Evolutionary conservation across 2,888 invertebrate genomes (phyloP).

Genomic region (Melanargia galathea): DNA sequence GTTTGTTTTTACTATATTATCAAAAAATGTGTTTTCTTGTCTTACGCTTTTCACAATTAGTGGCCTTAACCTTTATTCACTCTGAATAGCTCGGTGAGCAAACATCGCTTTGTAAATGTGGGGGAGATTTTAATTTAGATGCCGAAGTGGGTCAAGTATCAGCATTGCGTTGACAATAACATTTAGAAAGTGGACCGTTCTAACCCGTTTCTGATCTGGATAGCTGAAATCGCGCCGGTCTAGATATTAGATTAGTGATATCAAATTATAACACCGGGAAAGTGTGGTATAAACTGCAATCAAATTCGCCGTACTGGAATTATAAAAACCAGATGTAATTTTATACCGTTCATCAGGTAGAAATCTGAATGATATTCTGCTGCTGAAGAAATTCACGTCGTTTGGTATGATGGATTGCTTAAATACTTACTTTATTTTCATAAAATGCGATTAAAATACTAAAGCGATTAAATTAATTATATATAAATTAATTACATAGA

Average conservation of each 20-base stretch:
- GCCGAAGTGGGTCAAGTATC: constrained; percentile 47
- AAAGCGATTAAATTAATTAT: too few relatives aligned
- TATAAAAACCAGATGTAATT: constrained; percentile 13
- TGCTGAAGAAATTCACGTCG: neutral
- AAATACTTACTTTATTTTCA: neutral
- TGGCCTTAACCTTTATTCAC: constrained; percentile 27
- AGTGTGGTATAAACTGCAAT: constrained; percentile 14
- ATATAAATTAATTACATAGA: too few relatives aligned
- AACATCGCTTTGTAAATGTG: constrained; percentile 27
- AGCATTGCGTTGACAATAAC: constrained; percentile 44
- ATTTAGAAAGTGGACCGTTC: constrained; percentile 47
- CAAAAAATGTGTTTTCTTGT: constrained; percentile 16
- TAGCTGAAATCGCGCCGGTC: constrained; percentile 23
- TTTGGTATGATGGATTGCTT: neutral
- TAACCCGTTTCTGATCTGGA: constrained; percentile 47
- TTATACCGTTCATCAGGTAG: neutral
- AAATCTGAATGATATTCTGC: neutral
- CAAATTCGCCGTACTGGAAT: constrained; percentile 9
- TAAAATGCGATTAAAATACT: too few relatives aligned
- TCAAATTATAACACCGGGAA: constrained; percentile 22
- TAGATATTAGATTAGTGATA: constrained; percentile 14
- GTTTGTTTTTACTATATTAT: constrained; percentile 8
- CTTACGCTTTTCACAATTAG: constrained; percentile 21
- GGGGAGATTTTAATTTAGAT: constrained; percentile 30
- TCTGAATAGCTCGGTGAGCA: constrained; percentile 23